These are phyloP conservation scores for Odobenus rosmarus DNA, from an alignment of 2,113 vertebrate genomes.

Conservation along the genomic window DNA sequence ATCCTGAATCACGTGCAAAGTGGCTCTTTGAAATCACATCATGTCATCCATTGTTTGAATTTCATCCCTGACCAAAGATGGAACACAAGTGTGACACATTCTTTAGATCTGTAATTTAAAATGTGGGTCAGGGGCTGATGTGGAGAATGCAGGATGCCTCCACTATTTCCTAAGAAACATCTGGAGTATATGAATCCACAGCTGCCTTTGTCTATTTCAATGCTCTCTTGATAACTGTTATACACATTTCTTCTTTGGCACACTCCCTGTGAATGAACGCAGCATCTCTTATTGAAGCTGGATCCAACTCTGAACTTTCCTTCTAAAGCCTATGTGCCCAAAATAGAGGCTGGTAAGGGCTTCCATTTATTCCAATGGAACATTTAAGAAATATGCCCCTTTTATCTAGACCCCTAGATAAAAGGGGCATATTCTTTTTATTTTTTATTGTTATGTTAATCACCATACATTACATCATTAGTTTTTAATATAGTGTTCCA, in stretches of 20 bases:
- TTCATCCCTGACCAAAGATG: constrained; percentile 5
- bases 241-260: background rate
- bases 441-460: background rate
- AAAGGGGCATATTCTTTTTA: background rate
- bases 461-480: too few species aligned
- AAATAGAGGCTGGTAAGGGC: background rate
- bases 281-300: background rate
- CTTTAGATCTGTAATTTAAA: background rate
- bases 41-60: background rate
- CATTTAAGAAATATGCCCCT: background rate
- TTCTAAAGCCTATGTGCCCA: background rate
- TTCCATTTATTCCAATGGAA: background rate
- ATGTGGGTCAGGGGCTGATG: background rate
- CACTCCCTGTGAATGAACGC: background rate
- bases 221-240: background rate
- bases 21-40: background rate
- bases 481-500: too few species aligned
- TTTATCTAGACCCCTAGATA: background rate
- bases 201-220: constrained; percentile 10
- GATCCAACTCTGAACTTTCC: background rate
- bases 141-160: background rate
- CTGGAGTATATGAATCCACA: background rate
- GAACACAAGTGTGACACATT: background rate
- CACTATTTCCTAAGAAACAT: background rate
- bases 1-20: background rate